Base-by-base conservation (phyloP, 2,797 vertebrate genomes). In the Xyrichtys novacula region DNA sequence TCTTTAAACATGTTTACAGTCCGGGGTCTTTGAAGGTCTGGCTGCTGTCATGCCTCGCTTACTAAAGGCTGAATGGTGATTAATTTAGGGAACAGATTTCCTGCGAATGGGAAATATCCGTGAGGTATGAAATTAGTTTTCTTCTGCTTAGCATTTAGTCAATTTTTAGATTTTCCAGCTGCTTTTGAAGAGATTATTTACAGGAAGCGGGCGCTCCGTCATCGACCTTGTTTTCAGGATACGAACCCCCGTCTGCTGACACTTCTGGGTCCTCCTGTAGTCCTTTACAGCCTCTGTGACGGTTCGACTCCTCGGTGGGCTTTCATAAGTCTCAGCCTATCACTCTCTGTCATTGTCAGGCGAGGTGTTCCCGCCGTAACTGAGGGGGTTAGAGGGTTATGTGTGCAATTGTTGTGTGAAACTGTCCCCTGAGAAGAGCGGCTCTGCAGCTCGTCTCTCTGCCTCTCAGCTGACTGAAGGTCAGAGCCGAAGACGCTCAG, bases 41-140 rank as follows among this genome's bases (percentile, higher is more conserved):
- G 53, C 81, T 82, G 76, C 81, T 82, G 76, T 86, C 87, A 81
- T 77, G 84, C 84, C 29, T 85, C 82, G 36, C 70, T 65, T 86
- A 74, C 79, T 83, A 88, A 90, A 87, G 78, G 60, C 77, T 78
- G 74, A 57, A 56, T 70, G 79, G 69, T 78, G 86, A 90, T 89
- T 86, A 83, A 85, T 84, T 83, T 80, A 34, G 52, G 46, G 59
- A 53, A 55, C 80, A 83, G 79, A 83, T 84, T 79, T 72, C 56
- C 68, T 86, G 71, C 63, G 74, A 90, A 89, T 73, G 71, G 83
- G 71, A 88, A 86, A 87, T 86, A 83, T 83, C 80, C 76, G 56
- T 80, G 83, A 91, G 83, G 81, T 87, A 89, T 91, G 88, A 90
- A 89, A 91, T 88, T 76, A 86, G 72, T 73, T 88, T 80, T 78